A percentile compares a stretch with the other conserved stretches of the same genome.
phyloP scores from a whole-genome alignment of 2,797 vertebrate genomes.

The Aythya fuligula region DNA sequence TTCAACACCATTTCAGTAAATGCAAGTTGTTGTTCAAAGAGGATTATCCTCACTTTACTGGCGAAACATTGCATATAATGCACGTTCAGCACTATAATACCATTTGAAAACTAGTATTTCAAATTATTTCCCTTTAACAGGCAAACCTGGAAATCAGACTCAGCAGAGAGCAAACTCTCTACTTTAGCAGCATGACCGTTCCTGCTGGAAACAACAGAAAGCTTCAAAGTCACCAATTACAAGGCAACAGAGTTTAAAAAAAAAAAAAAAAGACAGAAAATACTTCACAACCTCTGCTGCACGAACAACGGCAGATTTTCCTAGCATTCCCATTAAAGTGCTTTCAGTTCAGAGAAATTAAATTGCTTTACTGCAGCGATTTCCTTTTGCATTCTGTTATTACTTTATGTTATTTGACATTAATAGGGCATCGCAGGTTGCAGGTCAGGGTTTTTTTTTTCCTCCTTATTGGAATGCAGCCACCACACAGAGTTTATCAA shows the following conservation, averaged over 20 bases:
- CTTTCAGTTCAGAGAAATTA: conserved; percentile 60
- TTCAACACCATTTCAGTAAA: conserved; percentile 45
- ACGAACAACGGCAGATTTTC: conserved; percentile 18
- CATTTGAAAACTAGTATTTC: conserved; percentile 36
- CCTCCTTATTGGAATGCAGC: not conserved
- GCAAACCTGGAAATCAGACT: conserved; percentile 78
- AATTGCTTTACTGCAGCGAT: conserved; percentile 57
- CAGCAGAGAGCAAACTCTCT: not conserved
- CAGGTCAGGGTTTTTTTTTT: not conserved
- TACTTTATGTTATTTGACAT: conserved; percentile 57
- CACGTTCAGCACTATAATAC: conserved; percentile 49
- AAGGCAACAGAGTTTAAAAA: not conserved
- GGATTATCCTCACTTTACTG: conserved; percentile 52
- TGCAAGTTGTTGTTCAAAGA: conserved; percentile 54
- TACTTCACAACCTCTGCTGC: conserved; percentile 47
- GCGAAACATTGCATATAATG: conserved; percentile 28
- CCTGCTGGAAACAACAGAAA: not conserved
- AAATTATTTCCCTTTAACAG: conserved; percentile 56
- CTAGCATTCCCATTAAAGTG: conserved; percentile 20
- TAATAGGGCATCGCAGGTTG: not conserved
- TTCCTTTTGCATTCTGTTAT: conserved; percentile 55
- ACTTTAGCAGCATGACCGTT: conserved; percentile 34
- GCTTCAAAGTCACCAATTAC: conserved; percentile 59
- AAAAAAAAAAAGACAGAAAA: not conserved
- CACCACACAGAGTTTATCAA: conserved; percentile 10